Conservation (phyloP, 2,797 vertebrate genomes). For the Hemibagrus guttatus region DNA sequence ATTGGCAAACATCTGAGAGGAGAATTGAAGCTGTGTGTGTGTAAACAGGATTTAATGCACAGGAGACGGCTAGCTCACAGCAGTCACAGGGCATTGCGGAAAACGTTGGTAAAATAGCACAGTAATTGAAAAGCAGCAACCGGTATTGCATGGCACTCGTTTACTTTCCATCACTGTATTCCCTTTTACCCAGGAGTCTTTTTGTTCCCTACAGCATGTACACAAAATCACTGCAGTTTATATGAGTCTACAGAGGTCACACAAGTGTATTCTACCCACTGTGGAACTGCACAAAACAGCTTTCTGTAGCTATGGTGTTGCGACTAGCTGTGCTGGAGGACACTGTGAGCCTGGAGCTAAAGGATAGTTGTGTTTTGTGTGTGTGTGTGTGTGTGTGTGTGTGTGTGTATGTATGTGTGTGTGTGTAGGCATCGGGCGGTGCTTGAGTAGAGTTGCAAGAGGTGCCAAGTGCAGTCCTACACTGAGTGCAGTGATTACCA, state of each 20-base stretch:
- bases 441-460: conserved; percentile 18
- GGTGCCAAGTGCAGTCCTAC: conserved; percentile 32
- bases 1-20: conserved; percentile 14
- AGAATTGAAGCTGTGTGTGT: conserved; percentile 16
- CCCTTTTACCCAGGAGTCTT: conserved; percentile 12
- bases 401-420: conserved; percentile 10
- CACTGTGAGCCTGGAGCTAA: conserved; percentile 29
- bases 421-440: conserved; percentile 8
- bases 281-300: conserved; percentile 2
- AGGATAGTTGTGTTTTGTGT: conserved; percentile 8
- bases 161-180: conserved; percentile 1
- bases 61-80: not conserved
- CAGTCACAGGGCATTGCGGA: not conserved
- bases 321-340: conserved; percentile 12
- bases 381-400: not conserved
- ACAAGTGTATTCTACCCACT: not conserved
- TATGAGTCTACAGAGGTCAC: conserved; percentile 14
- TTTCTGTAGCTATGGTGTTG: not conserved
- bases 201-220: conserved; percentile 19
- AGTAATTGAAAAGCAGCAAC: conserved; percentile 35
- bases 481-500: conserved; percentile 29
- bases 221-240: conserved; percentile 23
- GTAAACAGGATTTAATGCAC: not conserved
- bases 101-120: not conserved
- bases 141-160: not conserved